Evolutionary conservation across 2,888 invertebrate species (phyloP), one percentile per base, ranked within the genome.

Genomic region (Cataglyphis rosenhaueri): DNA sequence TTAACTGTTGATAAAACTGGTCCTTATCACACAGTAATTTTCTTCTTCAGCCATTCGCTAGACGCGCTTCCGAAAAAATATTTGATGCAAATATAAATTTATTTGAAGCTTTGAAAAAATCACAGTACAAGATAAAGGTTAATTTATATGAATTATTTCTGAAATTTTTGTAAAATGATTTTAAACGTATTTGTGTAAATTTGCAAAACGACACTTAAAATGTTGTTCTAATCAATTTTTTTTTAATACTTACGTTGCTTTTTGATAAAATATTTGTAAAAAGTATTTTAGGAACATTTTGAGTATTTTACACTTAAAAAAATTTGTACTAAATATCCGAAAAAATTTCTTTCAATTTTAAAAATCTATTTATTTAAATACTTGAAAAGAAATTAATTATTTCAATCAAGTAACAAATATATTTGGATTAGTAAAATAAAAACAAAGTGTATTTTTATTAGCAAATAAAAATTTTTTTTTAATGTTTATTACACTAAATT

Each of bases 1-100:
- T 25, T 73, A 73, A 44, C 65, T 25, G 38, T 18, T 25, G 29
- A 74, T 41, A 74, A 62, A 62, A 15, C 10, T 18, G 10, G 21
- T 48, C 12, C 9, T 48, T 75, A 48, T 75, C 10, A 2, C 32
- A 32, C 44, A 21, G n/a, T 32, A 29, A 55, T 21, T 65, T 48
- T 8, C 35, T 52, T 52, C 48, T 32, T 68, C 70, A 38, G 21
- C n/a, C 12, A 21, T 64, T 32, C 8, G 55, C 41, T 32, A 48
- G 48, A 62, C 5, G 29, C 29, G 1, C 9, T 44, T 44, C 59
- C 41, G 6, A 21, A 75, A 44, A 35, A 48, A 12, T 25, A 12
- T 25, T 52, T 21, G 12, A 5, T 61, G 15, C 15, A 41, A 74
- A 41, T 41, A 12, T 12, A 4, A 21, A n/a, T 29, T 41, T 73